phyloP scores from a whole-genome alignment of 1,140 invertebrate species.

The Drosophila melanogaster region Release_6_plus_ISO1_MT NC_004354.4:17311501-17312000 shows the following conservation, averaged over 20 bases:
- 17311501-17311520: slow-evolving; percentile 15
- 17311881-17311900: slow-evolving; percentile 9
- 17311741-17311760: slow-evolving; percentile 65
- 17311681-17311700: not conserved
- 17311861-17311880: not conserved
- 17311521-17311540: slow-evolving; percentile 71
- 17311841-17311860: slow-evolving; percentile 45
- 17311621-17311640: slow-evolving; percentile 74
- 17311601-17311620: slow-evolving; percentile 15
- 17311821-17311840: slow-evolving; percentile 78
- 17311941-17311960: not conserved
- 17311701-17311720: slow-evolving; percentile 13
- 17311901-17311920: not conserved
- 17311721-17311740: slow-evolving; percentile 61
- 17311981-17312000: not conserved
- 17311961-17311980: not conserved
- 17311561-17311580: slow-evolving; percentile 18
- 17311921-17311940: not conserved
- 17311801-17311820: slow-evolving; percentile 50
- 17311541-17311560: slow-evolving; percentile 58
- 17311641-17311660: slow-evolving; percentile 63
- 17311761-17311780: slow-evolving; percentile 59
- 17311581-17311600: not conserved
- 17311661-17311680: slow-evolving; percentile 34
- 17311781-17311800: slow-evolving; percentile 29